These are phyloP conservation scores for Hapalemur alaotrensis DNA, from an alignment of 2,797 vertebrate species.

Conservation along the genomic window DNA sequence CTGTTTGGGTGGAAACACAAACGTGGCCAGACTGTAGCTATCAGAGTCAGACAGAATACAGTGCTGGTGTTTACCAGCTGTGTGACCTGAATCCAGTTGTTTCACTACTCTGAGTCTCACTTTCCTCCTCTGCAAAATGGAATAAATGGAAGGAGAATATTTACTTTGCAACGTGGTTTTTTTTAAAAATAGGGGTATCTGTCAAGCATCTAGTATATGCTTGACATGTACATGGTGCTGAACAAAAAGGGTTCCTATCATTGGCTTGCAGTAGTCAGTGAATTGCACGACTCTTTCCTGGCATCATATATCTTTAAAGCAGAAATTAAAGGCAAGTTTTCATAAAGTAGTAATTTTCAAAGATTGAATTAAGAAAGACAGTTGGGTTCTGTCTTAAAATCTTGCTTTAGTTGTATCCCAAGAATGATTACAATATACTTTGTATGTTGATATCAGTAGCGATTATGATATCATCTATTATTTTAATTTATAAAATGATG, in stretches of 20 bases:
- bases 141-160: not conserved
- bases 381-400: not conserved
- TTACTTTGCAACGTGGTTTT: not conserved
- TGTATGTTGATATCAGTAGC: not conserved
- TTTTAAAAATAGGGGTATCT: not conserved
- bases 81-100: not conserved
- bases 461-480: not conserved
- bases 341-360: not conserved
- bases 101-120: not conserved
- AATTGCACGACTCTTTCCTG: not conserved
- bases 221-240: not conserved
- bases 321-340: conserved; percentile 11
- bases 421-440: not conserved
- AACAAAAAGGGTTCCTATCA: not conserved
- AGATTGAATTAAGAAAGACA: not conserved
- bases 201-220: not conserved
- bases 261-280: not conserved
- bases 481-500: not conserved
- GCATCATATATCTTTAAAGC: not conserved
- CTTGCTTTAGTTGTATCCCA: not conserved
- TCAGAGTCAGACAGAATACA: not conserved
- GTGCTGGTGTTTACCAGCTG: not conserved
- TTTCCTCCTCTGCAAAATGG: not conserved
- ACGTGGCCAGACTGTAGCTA: not conserved
- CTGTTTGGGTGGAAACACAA: not conserved